Evolutionary conservation across 2,113 vertebrate species (phyloP).

Genomic region (Lontra canadensis): DNA sequence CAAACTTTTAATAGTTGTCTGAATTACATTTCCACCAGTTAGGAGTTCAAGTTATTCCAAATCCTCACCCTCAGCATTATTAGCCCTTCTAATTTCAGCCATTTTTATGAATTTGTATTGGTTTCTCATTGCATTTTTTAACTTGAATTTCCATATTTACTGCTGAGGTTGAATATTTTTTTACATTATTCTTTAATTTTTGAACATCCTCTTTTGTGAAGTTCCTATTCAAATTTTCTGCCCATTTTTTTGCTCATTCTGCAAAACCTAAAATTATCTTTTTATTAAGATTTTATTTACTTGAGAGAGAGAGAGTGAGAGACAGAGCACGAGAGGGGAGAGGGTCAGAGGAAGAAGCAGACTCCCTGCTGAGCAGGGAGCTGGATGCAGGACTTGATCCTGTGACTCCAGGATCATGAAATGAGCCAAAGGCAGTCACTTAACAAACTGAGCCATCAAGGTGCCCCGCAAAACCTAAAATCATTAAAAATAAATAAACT

Average conservation of each 20-base stretch:
- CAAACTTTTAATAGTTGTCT: neutral
- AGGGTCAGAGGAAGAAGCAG: no score
- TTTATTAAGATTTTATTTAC: no score
- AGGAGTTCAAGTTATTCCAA: neutral
- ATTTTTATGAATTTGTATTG: neutral
- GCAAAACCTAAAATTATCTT: neutral
- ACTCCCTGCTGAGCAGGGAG: no score
- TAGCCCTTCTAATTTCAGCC: neutral
- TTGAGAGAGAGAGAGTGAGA: no score
- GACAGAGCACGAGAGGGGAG: no score
- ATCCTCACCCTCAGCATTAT: neutral
- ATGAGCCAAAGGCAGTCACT: no score
- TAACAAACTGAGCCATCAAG: no score
- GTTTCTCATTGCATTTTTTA: neutral
- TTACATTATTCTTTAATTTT: neutral
- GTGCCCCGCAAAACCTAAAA: neutral
- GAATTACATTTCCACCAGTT: neutral
- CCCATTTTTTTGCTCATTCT: neutral
- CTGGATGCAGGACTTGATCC: no score
- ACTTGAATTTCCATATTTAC: neutral
- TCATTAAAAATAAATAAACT: neutral
- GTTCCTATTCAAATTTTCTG: neutral
- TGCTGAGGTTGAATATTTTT: neutral
- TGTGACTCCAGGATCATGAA: no score
- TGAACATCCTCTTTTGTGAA: neutral